Percentiles rank a stretch among this genome's conserved stretches.
Conservation (phyloP, 2,888 invertebrate genomes). For the Thymelicus sylvestris region DNA sequence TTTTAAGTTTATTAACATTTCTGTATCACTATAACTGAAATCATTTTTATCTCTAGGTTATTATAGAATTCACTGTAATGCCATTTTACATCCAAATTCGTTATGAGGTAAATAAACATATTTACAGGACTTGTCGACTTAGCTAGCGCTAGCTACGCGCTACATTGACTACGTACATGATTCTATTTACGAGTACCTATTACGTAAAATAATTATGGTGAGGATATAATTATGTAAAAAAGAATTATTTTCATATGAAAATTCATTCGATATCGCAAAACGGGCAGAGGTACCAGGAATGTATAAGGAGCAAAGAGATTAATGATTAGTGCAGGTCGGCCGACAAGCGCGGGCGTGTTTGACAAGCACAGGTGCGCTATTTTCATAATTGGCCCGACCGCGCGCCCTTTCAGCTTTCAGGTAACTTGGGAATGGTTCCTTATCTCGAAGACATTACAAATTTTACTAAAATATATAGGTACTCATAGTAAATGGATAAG, state of each 20-base stretch:
- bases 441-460: constrained; percentile 23
- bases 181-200: neutral
- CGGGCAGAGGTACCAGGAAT: constrained; percentile 69
- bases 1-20: no score
- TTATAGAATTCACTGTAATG: no score
- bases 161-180: no score
- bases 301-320: constrained; percentile 79
- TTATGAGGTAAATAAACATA: no score
- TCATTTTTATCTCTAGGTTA: no score
- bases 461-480: constrained; percentile 7
- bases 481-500: no score
- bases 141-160: no score
- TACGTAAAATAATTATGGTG: neutral
- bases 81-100: no score
- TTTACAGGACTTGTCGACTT: no score
- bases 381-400: constrained; percentile 84
- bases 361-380: constrained; percentile 84
- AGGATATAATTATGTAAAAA: neutral
- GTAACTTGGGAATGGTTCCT: constrained; percentile 41
- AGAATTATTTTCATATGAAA: constrained; percentile 58
- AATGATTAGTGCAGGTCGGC: constrained; percentile 70
- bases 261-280: no score
- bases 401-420: constrained; percentile 78
- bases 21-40: no score
- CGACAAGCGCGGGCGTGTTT: constrained; percentile 80